Evolutionary conservation across 2,113 vertebrate species (phyloP), one percentile per base, ranked within the genome.

Genomic region (Triplophysa tibetana): DNA sequence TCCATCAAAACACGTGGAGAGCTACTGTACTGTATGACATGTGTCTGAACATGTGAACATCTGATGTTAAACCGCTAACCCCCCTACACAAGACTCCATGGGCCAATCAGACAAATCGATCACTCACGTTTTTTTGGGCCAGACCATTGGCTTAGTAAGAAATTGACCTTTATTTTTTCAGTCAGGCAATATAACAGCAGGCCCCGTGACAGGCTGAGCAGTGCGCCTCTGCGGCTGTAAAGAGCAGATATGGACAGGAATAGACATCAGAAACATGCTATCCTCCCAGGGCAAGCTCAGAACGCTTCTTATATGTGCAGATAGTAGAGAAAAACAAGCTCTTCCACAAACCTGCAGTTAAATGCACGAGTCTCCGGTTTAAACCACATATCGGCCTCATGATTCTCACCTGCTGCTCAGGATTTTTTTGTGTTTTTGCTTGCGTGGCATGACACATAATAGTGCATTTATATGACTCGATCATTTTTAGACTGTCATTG

Each of bases 81-180:
- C 72, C 58, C 38, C 16, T 77, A 63, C 77, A 54, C 67, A 73
- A 77, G 56, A 62, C 82, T 84, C 78, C 64, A 26, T 66, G 38
- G 79, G 61, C 65, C 75, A 81, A 82, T 78, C 81, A 90, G 89
- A 92, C 89, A 91, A 87, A 91, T 92, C 90, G 90, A 91, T 92
- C 89, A 91, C 89, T 90, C 88, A 87, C 84, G 89, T 88, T 29
- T 33, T 90, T 90, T 91, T 87, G 88, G 88, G 88, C 85, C 86
- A 87, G 86, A 87, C 85, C 89, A 88, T 87, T 89, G 89, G 89
- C 85, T 88, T 91, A 89, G 90, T 88, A 91, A 91, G 81, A 90
- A 91, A 90, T 89, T 91, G 90, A 92, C 89, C 91, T 93, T 92
- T 91, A 61, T 66, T 81, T 54, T 45, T 76, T 54, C 23, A 61